Evolutionary conservation across 2,797 vertebrate genomes (phyloP).

Genomic region (Schizothorax lantsangensis): DNA sequence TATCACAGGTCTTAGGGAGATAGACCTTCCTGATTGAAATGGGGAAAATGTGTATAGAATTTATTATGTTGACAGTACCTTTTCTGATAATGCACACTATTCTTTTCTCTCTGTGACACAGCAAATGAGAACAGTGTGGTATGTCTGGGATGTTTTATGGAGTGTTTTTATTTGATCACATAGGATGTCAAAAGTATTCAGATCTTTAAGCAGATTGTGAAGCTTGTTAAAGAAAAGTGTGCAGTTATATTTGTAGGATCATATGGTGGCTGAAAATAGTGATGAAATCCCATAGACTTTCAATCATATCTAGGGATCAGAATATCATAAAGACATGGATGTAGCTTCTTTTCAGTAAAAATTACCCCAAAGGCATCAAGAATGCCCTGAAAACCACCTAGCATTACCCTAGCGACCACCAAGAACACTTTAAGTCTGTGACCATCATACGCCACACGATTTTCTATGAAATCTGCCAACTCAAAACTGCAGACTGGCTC

Average conservation of each 20-base stretch:
- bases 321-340: background rate
- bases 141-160: background rate
- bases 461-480: no score
- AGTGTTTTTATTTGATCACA: background rate
- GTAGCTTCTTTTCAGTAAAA: background rate
- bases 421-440: background rate
- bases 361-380: background rate
- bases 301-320: background rate
- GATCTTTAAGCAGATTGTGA: background rate
- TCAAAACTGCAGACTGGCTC: no score
- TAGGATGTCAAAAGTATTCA: background rate
- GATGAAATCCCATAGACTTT: background rate
- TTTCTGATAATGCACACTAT: constrained; percentile 19
- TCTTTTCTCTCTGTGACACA: background rate
- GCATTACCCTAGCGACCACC: background rate
- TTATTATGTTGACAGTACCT: constrained; percentile 14
- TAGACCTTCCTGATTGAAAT: constrained; percentile 42
- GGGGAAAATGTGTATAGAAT: constrained; percentile 29
- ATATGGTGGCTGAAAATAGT: background rate
- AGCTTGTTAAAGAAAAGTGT: background rate
- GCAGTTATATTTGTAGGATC: background rate
- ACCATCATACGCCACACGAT: no score
- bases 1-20: constrained; percentile 50
- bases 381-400: background rate
- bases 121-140: background rate